These are phyloP conservation scores for Alectura lathami DNA, from an alignment of 2,113 vertebrate genomes.

Conservation along the genomic window DNA sequence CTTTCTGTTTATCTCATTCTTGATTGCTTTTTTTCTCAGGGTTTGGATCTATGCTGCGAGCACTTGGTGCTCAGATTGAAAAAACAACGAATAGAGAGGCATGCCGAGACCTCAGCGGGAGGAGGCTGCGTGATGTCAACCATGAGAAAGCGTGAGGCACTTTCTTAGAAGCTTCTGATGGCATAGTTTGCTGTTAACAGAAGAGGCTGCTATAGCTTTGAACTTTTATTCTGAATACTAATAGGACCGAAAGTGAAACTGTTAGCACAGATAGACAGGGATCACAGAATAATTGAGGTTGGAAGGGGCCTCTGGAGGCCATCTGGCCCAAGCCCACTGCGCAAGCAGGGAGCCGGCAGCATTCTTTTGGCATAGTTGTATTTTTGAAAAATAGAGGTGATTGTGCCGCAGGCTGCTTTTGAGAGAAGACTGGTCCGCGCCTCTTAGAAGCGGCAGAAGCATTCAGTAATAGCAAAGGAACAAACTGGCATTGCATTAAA, in stretches of 20 bases:
- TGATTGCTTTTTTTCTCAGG: slow-evolving; percentile 71
- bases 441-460: neutral
- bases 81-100: slow-evolving; percentile 98
- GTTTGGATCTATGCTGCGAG: slow-evolving; percentile 97
- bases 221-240: neutral
- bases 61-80: slow-evolving; percentile 96
- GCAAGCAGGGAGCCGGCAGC: neutral
- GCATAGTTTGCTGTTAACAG: neutral
- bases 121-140: slow-evolving; percentile 94
- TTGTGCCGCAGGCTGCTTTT: neutral
- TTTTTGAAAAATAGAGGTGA: neutral
- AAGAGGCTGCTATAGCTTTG: neutral
- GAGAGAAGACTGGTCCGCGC: neutral
- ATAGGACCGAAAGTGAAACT: neutral
- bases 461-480: neutral
- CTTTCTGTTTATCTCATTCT: neutral
- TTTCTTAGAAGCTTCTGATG: neutral
- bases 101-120: slow-evolving; percentile 93
- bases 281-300: neutral
- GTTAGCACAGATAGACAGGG: neutral
- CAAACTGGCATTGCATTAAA: accelerated
- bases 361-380: neutral
- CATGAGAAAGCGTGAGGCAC: slow-evolving; percentile 93
- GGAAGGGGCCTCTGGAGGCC: neutral
- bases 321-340: neutral